Percentiles rank a stretch among this genome's conserved stretches.
These are phyloP conservation scores for Sander vitreus DNA, from an alignment of 2,113 vertebrate genomes.

Conservation along the genomic window DNA sequence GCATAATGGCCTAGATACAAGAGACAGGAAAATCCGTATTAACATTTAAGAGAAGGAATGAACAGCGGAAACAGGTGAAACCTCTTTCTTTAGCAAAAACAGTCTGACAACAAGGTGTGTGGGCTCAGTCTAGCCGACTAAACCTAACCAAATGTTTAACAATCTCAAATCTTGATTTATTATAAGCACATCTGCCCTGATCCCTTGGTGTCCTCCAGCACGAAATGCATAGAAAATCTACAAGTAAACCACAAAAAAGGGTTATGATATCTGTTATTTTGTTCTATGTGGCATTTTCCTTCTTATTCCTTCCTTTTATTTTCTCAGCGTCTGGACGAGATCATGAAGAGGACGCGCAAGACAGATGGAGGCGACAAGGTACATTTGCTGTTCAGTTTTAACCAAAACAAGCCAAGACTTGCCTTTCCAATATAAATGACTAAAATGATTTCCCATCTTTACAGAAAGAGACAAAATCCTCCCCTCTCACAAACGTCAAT, in stretches of 20 bases:
- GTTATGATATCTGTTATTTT: not conserved
- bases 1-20: not conserved
- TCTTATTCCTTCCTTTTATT: constrained; percentile 1
- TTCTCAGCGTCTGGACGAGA: constrained; percentile 94
- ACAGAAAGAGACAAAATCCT: constrained; percentile 85
- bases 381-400: not conserved
- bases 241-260: not conserved
- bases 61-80: constrained; percentile 1
- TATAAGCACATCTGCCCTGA: not conserved
- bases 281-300: not conserved
- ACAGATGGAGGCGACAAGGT: constrained; percentile 91
- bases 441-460: constrained; percentile 19
- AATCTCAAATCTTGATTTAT: not conserved
- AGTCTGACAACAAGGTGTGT: not conserved
- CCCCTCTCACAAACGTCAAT: constrained; percentile 68
- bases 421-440: not conserved
- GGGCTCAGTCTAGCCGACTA: not conserved
- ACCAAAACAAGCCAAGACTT: not conserved
- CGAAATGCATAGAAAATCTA: not conserved
- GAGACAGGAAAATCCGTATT: not conserved
- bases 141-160: not conserved
- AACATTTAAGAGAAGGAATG: not conserved
- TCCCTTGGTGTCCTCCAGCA: not conserved
- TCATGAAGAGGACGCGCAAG: constrained; percentile 98
- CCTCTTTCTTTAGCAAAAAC: constrained; percentile 8